Evolutionary conservation across 2,888 invertebrate species (phyloP).

Genomic region (Lysandra coridon): DNA sequence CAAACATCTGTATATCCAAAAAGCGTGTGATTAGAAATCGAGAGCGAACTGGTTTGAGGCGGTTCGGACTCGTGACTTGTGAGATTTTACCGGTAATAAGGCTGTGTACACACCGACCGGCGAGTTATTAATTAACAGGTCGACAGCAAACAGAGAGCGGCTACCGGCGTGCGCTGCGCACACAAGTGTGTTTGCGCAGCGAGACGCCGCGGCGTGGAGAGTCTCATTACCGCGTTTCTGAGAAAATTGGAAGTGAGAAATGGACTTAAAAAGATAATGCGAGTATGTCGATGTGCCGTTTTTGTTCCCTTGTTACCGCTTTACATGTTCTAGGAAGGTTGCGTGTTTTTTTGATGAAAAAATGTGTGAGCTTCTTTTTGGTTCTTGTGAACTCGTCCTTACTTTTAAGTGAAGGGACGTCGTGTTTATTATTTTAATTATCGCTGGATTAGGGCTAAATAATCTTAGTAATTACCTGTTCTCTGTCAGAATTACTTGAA

Average conservation of each 20-base stretch:
- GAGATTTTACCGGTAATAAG: slow-evolving; percentile 80
- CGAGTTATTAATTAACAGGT: slow-evolving; percentile 80
- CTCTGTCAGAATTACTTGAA: not conserved
- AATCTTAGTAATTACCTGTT: not conserved
- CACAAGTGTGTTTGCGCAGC: slow-evolving; percentile 68
- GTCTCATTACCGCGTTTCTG: slow-evolving; percentile 75
- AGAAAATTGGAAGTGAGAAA: slow-evolving; percentile 77
- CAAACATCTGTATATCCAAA: slow-evolving; percentile 48
- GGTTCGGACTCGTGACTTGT: slow-evolving; percentile 74
- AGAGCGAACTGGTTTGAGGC: slow-evolving; percentile 62
- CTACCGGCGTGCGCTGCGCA: slow-evolving; percentile 75
- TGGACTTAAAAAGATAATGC: slow-evolving; percentile 70
- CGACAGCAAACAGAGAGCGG: slow-evolving; percentile 77
- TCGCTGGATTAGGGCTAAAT: not conserved
- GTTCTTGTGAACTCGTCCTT: slow-evolving; percentile 11
- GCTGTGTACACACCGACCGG: slow-evolving; percentile 75
- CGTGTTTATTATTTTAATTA: not conserved
- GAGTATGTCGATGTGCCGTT: slow-evolving; percentile 51
- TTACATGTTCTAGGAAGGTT: slow-evolving; percentile 48
- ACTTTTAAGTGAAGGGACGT: not conserved
- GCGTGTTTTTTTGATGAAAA: slow-evolving; percentile 36
- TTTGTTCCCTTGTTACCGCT: slow-evolving; percentile 50
- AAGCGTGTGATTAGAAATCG: slow-evolving; percentile 69
- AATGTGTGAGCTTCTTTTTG: slow-evolving; percentile 13
- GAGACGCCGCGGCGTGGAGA: slow-evolving; percentile 69